Evolutionary conservation across 2,888 invertebrate genomes (phyloP).

Genomic region (Muscina levida): DNA sequence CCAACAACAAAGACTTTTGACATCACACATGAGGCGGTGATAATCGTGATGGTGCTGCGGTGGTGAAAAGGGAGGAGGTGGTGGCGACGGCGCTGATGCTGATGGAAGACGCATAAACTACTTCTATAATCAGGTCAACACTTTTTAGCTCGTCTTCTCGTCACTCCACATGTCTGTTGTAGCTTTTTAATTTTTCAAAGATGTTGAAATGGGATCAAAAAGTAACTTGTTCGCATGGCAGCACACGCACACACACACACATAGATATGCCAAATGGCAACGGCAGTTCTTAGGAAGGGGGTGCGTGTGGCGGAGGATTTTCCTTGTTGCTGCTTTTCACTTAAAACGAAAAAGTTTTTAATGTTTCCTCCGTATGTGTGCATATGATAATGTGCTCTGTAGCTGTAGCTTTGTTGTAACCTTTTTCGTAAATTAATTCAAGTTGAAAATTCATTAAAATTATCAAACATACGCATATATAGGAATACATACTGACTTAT

Average conservation of each 20-base stretch:
- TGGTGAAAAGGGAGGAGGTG: background rate
- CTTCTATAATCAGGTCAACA: slow-evolving; percentile 42
- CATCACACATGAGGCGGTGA: slow-evolving; percentile 10
- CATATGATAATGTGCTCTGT: background rate
- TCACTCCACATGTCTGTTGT: slow-evolving; percentile 19
- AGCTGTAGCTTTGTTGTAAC: slow-evolving; percentile 1
- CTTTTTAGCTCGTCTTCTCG: background rate
- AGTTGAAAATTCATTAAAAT: slow-evolving; percentile 71
- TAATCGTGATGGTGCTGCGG: slow-evolving; percentile 14
- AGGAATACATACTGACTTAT: slow-evolving; percentile 8
- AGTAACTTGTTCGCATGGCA: slow-evolving; percentile 22
- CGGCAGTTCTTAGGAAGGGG: background rate
- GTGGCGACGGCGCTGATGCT: background rate
- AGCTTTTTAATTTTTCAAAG: slow-evolving; percentile 44
- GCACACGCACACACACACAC: too few relatives aligned
- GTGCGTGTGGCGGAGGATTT: background rate
- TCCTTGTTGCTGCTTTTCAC: slow-evolving; percentile 36
- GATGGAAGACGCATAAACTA: background rate
- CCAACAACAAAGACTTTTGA: background rate
- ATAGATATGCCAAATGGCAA: background rate
- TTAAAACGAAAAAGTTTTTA: slow-evolving; percentile 69
- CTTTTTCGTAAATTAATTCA: slow-evolving; percentile 70
- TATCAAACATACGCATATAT: slow-evolving; percentile 68
- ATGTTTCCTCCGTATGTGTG: slow-evolving; percentile 65
- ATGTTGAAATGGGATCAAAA: slow-evolving; percentile 37